Evolutionary conservation across 2,797 vertebrate genomes (phyloP), one percentile per base, ranked within the genome.

Genomic region (Sebastes nivosus): DNA sequence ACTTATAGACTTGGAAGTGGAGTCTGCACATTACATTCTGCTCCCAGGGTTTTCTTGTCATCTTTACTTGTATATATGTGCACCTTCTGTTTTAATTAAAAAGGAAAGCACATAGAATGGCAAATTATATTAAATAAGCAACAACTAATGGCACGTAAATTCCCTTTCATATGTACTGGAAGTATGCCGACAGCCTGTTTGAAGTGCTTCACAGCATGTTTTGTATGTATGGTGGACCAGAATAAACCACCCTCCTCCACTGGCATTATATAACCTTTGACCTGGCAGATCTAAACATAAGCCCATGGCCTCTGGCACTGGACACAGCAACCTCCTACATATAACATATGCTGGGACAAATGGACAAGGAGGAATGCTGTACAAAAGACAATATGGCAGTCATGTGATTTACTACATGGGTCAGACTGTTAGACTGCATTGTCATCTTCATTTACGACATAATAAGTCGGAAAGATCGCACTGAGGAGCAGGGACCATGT

Each of bases 281-380:
- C 87, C 79, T 27, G 59, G 22, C 55, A 74, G 50, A 64, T 80
- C 91, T 89, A 90, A 91, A 92, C 84, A 90, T 92, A 88, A 82
- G 42, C 58, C 36, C 6, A 5, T 29, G 29, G 60, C 75, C 65
- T 38, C 27, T n/a, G 6, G 59, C 27, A 27, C 10, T 16, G 66
- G 63, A 65, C 38, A 38, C 27, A 69, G 24, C 60, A 59, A 63
- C 63, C n/a, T 63, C 22, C 34, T 24, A 36, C 60, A 65, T 52
- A 74, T 16, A 59, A 68, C 46, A 67, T 60, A 72, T 18, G 32
- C 42, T 80, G 20, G 27, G 7, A 54, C 68, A 68, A 66, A 63
- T 20, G 38, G 55, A 58, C 60, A 65, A 63, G 67, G 18, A 34
- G 67, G 18, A 54, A 67, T 29, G 24, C n/a, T 4, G 3, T 9